phyloP scores from a whole-genome alignment of 53 echinoderm and acorn worm species.

The Antedon mediterranea region DNA sequence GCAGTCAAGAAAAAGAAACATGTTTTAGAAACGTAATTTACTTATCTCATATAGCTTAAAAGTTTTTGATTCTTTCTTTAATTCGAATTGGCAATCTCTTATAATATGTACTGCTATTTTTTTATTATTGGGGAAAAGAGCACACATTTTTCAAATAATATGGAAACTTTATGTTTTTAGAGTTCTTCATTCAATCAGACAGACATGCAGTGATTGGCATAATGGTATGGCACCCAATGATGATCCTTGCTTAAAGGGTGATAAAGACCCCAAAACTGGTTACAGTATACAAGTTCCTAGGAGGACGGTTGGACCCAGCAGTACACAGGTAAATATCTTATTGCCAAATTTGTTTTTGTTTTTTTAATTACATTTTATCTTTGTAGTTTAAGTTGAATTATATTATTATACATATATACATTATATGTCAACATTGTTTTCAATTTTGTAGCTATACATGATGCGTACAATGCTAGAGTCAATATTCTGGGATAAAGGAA shows the following conservation, averaged over 20 bases:
- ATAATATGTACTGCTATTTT: no score
- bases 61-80: no score
- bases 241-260: slow-evolving; percentile 83
- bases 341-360: background rate
- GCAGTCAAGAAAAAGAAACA: slow-evolving; percentile 97
- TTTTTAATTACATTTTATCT: background rate
- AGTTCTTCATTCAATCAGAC: slow-evolving; percentile 70
- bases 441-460: slow-evolving; percentile 68
- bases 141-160: no score
- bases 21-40: slow-evolving; percentile 49
- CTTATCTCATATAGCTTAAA: background rate
- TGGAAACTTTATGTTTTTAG: slow-evolving; percentile 26
- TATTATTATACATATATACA: no score
- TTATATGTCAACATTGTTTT: no score
- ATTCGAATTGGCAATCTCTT: no score
- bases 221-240: slow-evolving; percentile 55
- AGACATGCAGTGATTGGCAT: slow-evolving; percentile 93
- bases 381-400: no score
- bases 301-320: slow-evolving; percentile 86
- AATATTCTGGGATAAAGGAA: slow-evolving; percentile 87
- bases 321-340: slow-evolving; percentile 64
- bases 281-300: slow-evolving; percentile 65
- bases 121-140: no score
- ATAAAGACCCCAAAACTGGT: slow-evolving; percentile 90
- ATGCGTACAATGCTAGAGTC: slow-evolving; percentile 97